phyloP scores from a whole-genome alignment of 2,113 vertebrate species.

The Riparia riparia region DNA sequence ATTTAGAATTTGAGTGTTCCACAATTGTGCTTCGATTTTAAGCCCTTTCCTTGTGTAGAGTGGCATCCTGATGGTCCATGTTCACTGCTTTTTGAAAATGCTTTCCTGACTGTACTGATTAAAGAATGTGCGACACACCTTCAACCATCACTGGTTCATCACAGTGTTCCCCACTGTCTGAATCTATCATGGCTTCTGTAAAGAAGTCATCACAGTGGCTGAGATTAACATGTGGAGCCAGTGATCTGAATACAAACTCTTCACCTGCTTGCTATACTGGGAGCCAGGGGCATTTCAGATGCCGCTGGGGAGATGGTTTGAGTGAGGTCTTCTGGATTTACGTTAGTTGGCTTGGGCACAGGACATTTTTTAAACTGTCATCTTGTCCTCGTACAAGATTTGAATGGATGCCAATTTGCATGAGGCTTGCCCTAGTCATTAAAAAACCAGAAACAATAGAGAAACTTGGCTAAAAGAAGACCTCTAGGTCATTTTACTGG shows the following conservation, averaged over 20 bases:
- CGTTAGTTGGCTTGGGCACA: neutral
- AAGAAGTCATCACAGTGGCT: neutral
- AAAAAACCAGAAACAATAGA: neutral
- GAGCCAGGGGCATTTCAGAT: neutral
- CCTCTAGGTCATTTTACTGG: neutral
- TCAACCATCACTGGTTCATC: neutral
- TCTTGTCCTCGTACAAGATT: neutral
- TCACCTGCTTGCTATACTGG: rapidly evolving
- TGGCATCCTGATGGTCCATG: neutral
- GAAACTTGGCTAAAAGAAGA: neutral
- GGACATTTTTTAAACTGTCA: neutral
- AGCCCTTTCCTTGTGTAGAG: neutral
- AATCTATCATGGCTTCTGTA: neutral
- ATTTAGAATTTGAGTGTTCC: neutral
- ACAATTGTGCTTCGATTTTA: neutral
- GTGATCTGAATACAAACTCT: neutral
- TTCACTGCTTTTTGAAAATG: neutral
- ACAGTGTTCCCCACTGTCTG: neutral
- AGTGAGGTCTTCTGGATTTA: neutral
- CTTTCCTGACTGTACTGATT: neutral
- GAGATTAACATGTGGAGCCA: neutral
- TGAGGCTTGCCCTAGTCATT: neutral
- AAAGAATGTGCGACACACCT: neutral
- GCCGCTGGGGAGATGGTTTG: neutral
- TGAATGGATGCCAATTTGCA: neutral